A percentile compares a stretch with the other conserved stretches of the same genome.
phyloP scores from a whole-genome alignment of 2,888 invertebrate species.

The Steinernema hermaphroditum region DNA sequence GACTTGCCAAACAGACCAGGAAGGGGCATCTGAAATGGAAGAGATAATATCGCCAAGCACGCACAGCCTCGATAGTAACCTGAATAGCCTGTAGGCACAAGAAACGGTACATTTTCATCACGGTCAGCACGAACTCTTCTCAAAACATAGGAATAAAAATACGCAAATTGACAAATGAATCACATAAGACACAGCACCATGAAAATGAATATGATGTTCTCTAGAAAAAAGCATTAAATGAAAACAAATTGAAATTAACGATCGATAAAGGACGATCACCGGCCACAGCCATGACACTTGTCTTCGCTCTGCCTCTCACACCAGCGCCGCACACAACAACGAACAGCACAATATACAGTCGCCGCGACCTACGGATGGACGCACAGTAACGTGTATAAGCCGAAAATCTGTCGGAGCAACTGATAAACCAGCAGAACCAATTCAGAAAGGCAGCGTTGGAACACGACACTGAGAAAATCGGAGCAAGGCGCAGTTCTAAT shows the following conservation, averaged over 20 bases:
- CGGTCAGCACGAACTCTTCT: too few species aligned
- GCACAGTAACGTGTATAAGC: background rate
- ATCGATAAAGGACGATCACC: slow-evolving; percentile 26
- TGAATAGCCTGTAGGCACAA: too few species aligned
- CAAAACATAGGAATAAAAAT: too few species aligned
- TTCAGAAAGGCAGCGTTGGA: too few species aligned
- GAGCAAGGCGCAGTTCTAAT: too few species aligned
- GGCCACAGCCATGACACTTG: slow-evolving; percentile 17
- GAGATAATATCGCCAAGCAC: slow-evolving; percentile 4
- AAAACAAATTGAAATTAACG: slow-evolving; percentile 12
- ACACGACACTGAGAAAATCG: too few species aligned
- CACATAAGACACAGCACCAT: too few species aligned
- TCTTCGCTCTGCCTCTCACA: slow-evolving; percentile 21
- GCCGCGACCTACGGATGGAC: background rate
- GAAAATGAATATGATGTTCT: too few species aligned
- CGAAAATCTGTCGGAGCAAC: too few species aligned
- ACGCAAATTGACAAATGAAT: too few species aligned
- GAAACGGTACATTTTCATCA: too few species aligned
- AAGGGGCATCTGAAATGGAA: slow-evolving; percentile 51
- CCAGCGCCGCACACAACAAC: slow-evolving; percentile 13
- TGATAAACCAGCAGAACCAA: too few species aligned
- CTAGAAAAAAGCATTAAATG: background rate
- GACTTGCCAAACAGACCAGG: slow-evolving; percentile 56
- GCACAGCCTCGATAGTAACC: background rate
- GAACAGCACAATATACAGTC: slow-evolving; percentile 22